These are phyloP conservation scores for Papilio polyxenes DNA, from an alignment of 1,140 invertebrate genomes.

Conservation along the genomic window DNA sequence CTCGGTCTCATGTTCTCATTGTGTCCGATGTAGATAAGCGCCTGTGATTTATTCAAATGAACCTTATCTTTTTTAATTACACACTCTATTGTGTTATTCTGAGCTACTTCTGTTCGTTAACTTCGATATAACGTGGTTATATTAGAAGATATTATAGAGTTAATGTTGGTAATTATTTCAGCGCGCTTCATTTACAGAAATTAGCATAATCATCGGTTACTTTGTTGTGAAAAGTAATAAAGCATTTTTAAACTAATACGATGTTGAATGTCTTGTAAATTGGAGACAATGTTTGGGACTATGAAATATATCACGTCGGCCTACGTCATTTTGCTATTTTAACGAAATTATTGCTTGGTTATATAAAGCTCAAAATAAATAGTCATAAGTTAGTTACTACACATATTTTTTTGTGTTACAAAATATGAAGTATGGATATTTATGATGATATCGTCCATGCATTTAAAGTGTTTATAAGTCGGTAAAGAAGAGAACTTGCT, in stretches of 20 bases:
- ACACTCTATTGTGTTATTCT: background rate
- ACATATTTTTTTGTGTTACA: background rate
- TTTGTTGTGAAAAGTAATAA: too few species aligned
- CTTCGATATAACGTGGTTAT: background rate
- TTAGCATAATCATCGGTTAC: background rate
- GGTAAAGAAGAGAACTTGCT: background rate
- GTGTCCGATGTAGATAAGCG: background rate
- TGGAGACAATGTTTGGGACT: too few species aligned
- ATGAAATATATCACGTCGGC: too few species aligned
- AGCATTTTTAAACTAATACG: too few species aligned
- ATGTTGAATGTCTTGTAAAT: too few species aligned
- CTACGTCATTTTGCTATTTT: too few species aligned
- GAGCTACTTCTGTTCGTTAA: background rate
- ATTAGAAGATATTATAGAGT: background rate
- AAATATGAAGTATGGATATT: too few species aligned
- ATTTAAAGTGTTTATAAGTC: background rate
- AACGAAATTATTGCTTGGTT: too few species aligned
- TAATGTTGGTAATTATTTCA: background rate
- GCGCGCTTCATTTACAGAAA: background rate
- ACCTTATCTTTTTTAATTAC: slow-evolving; percentile 16
- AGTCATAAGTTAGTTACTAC: too few species aligned
- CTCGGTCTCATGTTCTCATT: background rate
- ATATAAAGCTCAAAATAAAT: too few species aligned
- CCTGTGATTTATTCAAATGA: slow-evolving; percentile 5
- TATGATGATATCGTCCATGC: too few species aligned